Base-by-base conservation (phyloP, 2,888 invertebrate species). In the Gibbula magus region DNA sequence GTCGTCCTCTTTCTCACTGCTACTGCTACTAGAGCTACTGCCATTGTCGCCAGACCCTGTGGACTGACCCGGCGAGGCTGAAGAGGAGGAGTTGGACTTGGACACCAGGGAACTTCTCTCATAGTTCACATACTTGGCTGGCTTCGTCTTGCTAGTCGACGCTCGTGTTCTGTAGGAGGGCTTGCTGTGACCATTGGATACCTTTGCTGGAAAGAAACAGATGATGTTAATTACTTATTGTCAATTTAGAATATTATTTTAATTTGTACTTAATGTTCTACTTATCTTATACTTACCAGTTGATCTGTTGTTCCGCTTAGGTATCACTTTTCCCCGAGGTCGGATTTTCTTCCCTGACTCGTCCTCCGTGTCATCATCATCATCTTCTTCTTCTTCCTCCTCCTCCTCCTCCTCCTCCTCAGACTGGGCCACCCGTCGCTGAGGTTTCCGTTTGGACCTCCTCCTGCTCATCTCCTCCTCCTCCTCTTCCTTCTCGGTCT, bases 1-100 rank as follows among this genome's bases (percentile, higher is more conserved):
- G 8, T 82, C 85, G 13, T 87, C 86, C 13, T 83, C 80, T 35
- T 83, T 80, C 73, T 78, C 81, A 10, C 74, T 54, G 70, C 56
- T 67, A n/a, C 67, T 67, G 54, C 22, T 51, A 29, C 70, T 79
- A n/a, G 67, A 81, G 16, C 77, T 70, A 74, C 75, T 79, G 10
- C 77, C 61, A 29, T 51, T 75, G 13, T 66, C 66, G 0, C 76
- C 70, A 1, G 78, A 52, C 20, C 67, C 66, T 4, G 25, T 53
- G 29, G 39, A 67, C 29, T 51, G 51, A 39, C 39, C 35, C 3
- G 70, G 70, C 0, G 70, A 70, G 7, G 18, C 35, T 32, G 70
- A 20, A 35, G 39, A 32, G 8, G 70, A 70, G 18, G 75, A 75
- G 53, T 52, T 25, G 7, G 75, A 75, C 16, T 75, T 54, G 10